phyloP scores from a whole-genome alignment of 2,888 invertebrate species.

The Synergus laeviventris region DNA sequence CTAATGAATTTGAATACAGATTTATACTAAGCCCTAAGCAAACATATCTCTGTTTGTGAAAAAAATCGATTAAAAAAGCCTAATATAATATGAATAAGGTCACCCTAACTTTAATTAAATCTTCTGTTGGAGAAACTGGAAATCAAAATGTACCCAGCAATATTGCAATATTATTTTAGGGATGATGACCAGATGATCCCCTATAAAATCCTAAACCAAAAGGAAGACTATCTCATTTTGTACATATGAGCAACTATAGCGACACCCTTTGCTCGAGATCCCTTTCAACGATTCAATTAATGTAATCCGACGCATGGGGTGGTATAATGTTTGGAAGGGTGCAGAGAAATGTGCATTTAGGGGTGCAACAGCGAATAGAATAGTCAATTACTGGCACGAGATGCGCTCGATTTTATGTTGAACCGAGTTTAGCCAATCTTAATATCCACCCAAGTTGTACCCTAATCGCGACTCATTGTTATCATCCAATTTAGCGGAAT shows the following conservation, averaged over 20 bases:
- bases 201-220: not conserved
- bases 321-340: constrained; percentile 37
- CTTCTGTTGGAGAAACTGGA: not conserved
- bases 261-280: constrained; percentile 44
- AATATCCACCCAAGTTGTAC: constrained; percentile 46
- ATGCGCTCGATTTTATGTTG: constrained; percentile 32
- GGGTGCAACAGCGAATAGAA: constrained; percentile 57
- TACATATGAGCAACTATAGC: constrained; percentile 37
- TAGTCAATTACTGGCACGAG: constrained; percentile 63
- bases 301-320: constrained; percentile 42
- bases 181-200: constrained; percentile 33
- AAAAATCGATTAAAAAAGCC: not conserved
- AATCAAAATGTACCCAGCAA: constrained; percentile 23
- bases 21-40: not conserved
- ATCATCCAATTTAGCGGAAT: constrained; percentile 64
- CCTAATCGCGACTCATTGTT: constrained; percentile 58
- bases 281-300: constrained; percentile 63
- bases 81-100: not conserved
- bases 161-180: constrained; percentile 29
- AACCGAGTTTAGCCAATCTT: constrained; percentile 32
- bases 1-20: not conserved
- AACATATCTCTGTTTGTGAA: not conserved
- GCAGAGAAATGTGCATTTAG: constrained; percentile 44
- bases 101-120: not conserved
- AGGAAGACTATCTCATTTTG: constrained; percentile 13